Evolutionary conservation across 2,888 invertebrate species (phyloP), one percentile per base, ranked within the genome.

Genomic region (Slavum lentiscoides): DNA sequence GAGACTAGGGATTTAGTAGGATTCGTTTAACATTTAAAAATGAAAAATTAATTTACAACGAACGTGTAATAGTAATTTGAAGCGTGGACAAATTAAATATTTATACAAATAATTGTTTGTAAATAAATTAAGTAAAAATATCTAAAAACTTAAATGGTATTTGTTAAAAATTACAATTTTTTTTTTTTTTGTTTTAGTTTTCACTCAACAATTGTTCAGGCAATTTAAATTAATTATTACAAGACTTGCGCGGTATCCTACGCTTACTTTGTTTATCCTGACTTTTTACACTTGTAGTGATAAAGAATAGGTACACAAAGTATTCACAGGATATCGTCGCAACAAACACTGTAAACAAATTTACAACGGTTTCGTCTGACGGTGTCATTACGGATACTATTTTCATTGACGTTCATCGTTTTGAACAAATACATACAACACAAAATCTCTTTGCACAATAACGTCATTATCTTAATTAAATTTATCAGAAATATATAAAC

Each of bases 21-120:
- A 61, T 49, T 61, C 53, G n/a, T 39, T 61, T 62, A 49, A 66
- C 55, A 66, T 66, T 66, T 37, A 55, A 37, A 73, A 74, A 55
- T 21, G 13, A 64, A 21, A 55, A 21, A 30, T 49, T 21, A 69
- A 37, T 5, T n/a, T 13, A 70, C 5, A 58, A 11, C 8, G 11
- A 53, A 49, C 49, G n/a, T 49, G 9, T 43, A 43, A 9, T 72
- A 73, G 23, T 62, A 30, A 49, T 30, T 30, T 30, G 17, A 43
- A 58, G 19, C 21, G 17, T 49, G 11, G 7, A 49, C 13, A 73
- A 62, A 73, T 49, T 11, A 55, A 55, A 74, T 6, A 74, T 55
- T 9, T 55, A 11, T 21, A 37, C 55, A 11, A 70, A 58, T 4
- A 9, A 58, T 59, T 5, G 17, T 59, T n/a, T 39, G 19, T 21